Evolutionary conservation across 2,113 vertebrate genomes (phyloP).

Genomic region (Plestiodon gilberti): DNA sequence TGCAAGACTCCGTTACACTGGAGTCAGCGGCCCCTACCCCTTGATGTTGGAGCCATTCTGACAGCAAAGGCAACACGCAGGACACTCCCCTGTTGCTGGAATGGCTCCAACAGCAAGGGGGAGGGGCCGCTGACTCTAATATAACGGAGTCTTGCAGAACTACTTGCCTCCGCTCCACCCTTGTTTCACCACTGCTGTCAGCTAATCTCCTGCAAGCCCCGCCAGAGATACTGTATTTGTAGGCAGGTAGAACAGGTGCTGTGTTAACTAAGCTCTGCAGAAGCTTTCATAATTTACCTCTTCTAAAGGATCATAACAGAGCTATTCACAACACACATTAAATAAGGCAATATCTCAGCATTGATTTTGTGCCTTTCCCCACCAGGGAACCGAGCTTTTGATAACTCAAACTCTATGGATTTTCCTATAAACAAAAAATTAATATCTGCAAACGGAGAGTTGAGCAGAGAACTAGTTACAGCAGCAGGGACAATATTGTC

Average conservation of each 20-base stretch:
- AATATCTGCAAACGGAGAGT: conserved; percentile 73
- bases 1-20: too few relatives aligned
- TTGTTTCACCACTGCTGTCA: too few relatives aligned
- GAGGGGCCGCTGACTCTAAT: too few relatives aligned
- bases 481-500: conserved; percentile 50
- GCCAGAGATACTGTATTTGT: fast-evolving
- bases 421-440: conserved; percentile 90
- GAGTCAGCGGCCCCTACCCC: too few relatives aligned
- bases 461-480: conserved; percentile 64
- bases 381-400: conserved; percentile 79
- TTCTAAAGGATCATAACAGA: conserved; percentile 81
- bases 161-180: too few relatives aligned
- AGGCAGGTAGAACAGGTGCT: not conserved
- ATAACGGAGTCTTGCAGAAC: too few relatives aligned
- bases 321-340: conserved; percentile 89
- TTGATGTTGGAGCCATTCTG: too few relatives aligned
- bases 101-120: too few relatives aligned
- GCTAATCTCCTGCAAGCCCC: fast-evolving
- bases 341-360: conserved; percentile 91
- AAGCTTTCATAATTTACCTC: conserved; percentile 72
- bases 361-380: conserved; percentile 86
- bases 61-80: too few relatives aligned
- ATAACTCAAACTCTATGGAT: conserved; percentile 92
- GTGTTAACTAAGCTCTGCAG: conserved; percentile 5
- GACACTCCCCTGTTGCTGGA: too few relatives aligned